A percentile compares a stretch with the other conserved stretches of the same genome.
phyloP scores from a whole-genome alignment of 2,113 vertebrate species.

The Chelonoidis abingdonii region DNA sequence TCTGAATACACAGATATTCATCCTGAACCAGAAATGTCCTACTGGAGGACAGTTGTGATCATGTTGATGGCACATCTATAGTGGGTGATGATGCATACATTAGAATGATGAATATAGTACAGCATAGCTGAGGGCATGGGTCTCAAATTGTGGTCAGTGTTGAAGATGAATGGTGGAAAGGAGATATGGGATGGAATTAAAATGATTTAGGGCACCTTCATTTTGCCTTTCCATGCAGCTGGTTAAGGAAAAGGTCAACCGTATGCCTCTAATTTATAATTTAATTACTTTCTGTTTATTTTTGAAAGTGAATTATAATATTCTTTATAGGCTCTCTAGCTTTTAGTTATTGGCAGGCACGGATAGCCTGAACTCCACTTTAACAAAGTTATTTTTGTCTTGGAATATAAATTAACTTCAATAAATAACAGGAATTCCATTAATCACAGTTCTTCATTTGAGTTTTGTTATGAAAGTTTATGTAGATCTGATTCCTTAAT shows the following conservation, averaged over 20 bases:
- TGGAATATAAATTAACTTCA: background rate
- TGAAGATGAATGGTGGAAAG: background rate
- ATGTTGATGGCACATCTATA: background rate
- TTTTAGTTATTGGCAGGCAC: background rate
- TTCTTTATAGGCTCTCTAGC: background rate
- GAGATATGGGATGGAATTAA: background rate
- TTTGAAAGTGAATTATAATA: background rate
- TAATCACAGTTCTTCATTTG: background rate
- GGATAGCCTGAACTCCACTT: background rate
- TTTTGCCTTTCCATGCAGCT: background rate
- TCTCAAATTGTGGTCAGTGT: background rate
- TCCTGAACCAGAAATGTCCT: background rate
- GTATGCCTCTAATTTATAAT: background rate
- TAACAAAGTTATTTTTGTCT: background rate
- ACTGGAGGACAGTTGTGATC: background rate
- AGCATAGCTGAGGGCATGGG: background rate
- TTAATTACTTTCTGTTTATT: background rate
- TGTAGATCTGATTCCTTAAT: no score
- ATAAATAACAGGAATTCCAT: background rate
- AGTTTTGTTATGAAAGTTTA: background rate
- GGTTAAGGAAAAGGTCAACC: background rate
- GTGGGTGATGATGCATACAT: background rate
- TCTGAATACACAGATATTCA: background rate
- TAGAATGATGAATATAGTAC: background rate
- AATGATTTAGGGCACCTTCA: background rate